Evolutionary conservation across 1,140 invertebrate species (phyloP).

Genomic region (Psix sp.): DNA sequence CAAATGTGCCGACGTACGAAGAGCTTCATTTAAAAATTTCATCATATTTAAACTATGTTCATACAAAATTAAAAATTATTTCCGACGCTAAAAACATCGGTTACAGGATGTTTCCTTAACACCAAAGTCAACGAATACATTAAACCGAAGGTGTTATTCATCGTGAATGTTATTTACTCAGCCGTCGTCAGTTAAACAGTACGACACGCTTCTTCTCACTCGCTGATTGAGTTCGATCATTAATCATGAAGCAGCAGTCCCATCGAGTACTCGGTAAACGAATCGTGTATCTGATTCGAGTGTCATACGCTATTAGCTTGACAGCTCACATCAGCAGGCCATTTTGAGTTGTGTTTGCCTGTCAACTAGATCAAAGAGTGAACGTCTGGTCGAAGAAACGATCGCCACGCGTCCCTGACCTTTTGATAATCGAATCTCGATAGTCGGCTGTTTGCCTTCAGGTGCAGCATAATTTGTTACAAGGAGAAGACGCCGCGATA

Average conservation of each 20-base stretch:
- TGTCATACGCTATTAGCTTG: slow-evolving; percentile 34
- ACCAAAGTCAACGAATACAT: slow-evolving; percentile 22
- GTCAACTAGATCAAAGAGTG: slow-evolving; percentile 36
- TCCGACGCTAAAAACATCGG: background rate
- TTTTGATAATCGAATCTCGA: slow-evolving; percentile 37
- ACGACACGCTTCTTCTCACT: slow-evolving; percentile 67
- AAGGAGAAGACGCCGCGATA: slow-evolving; percentile 22
- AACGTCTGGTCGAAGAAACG: background rate
- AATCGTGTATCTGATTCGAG: slow-evolving; percentile 30
- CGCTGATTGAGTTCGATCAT: slow-evolving; percentile 65
- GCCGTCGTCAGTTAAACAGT: slow-evolving; percentile 49
- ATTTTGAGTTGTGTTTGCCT: slow-evolving; percentile 26
- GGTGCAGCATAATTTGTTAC: slow-evolving; percentile 44
- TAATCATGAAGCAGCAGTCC: slow-evolving; percentile 66
- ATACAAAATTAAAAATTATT: too few relatives aligned
- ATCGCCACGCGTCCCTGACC: slow-evolving; percentile 33
- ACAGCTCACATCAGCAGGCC: slow-evolving; percentile 18
- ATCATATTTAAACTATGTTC: too few relatives aligned
- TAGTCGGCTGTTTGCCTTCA: slow-evolving; percentile 42
- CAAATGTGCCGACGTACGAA: too few relatives aligned
- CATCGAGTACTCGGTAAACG: slow-evolving; percentile 28
- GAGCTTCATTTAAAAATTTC: too few relatives aligned
- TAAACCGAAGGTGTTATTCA: slow-evolving; percentile 20
- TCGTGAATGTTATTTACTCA: slow-evolving; percentile 26
- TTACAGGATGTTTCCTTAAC: slow-evolving; percentile 4